A percentile compares a stretch with the other conserved stretches of the same genome.
phyloP scores from a whole-genome alignment of 2,888 invertebrate genomes.

The Cacoxenus indagator region DNA sequence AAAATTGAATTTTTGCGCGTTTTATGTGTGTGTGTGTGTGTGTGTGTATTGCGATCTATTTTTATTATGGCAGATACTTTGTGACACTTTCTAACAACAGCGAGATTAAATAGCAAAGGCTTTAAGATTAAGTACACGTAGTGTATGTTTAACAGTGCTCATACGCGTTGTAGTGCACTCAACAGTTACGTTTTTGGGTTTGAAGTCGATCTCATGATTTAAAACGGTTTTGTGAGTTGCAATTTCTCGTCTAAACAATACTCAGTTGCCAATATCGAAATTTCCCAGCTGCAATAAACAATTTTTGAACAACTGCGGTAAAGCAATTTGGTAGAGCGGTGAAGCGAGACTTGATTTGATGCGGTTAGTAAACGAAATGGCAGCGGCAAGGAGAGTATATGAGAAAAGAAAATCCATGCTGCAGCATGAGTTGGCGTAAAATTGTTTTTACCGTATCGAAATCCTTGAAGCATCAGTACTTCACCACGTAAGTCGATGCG shows the following conservation, averaged over 20 bases:
- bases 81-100: neutral
- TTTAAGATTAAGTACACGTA: no score
- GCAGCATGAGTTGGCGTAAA: slow-evolving; percentile 13
- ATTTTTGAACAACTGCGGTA: no score
- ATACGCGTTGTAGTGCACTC: neutral
- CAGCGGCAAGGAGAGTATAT: neutral
- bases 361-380: neutral
- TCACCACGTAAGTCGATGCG: no score
- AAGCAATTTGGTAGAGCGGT: no score
- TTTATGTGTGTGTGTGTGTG: neutral
- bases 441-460: neutral
- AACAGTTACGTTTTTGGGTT: no score
- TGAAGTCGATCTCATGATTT: no score
- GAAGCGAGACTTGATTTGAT: slow-evolving; percentile 24
- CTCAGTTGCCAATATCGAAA: no score
- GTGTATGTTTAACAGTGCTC: no score
- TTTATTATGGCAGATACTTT: slow-evolving; percentile 25
- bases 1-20: slow-evolving; percentile 17
- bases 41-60: slow-evolving; percentile 12
- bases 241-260: no score
- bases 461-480: no score
- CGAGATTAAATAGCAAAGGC: neutral
- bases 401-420: neutral
- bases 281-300: no score
- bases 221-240: no score